A percentile compares a stretch with the other conserved stretches of the same genome.
Conservation (phyloP, 2,113 vertebrate species). For the Meriones unguiculatus region DNA sequence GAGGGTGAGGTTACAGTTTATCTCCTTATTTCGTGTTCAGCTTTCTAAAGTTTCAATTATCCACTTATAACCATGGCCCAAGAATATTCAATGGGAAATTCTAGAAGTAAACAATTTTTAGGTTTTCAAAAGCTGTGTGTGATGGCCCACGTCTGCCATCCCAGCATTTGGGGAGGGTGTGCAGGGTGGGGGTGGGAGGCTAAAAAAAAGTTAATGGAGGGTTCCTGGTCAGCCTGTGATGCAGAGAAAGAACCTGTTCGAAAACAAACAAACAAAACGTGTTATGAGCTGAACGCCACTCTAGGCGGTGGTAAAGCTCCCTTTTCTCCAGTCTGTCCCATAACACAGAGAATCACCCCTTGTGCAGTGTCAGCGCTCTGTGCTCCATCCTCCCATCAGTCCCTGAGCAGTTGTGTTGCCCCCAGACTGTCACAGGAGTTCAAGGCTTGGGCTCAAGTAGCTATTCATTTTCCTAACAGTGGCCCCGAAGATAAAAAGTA, state of each 20-base stretch:
- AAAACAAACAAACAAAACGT: not conserved
- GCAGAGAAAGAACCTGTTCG: not conserved
- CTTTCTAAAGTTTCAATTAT: not conserved
- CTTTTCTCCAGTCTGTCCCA: too few species aligned
- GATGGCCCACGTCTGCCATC: not conserved
- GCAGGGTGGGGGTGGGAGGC: not conserved
- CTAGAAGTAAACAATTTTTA: not conserved
- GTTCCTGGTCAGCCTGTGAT: not conserved
- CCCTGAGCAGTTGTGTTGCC: not conserved
- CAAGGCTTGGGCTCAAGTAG: not conserved
- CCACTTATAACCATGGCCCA: not conserved
- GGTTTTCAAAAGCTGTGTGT: not conserved
- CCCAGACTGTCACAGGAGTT: not conserved
- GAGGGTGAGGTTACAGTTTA: not conserved
- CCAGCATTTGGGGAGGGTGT: not conserved
- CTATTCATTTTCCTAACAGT: not conserved
- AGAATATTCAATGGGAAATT: not conserved
- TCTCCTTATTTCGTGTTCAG: not conserved
- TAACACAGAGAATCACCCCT: too few species aligned
- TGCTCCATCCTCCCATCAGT: not conserved
- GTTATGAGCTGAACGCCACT: not conserved
- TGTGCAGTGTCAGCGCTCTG: fast-evolving
- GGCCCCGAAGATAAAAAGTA: not conserved
- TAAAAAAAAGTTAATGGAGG: not conserved
- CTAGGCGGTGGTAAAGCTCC: not conserved